Evolutionary conservation across 2,113 vertebrate genomes (phyloP), one percentile per base, ranked within the genome.

Genomic region (Pterophyllum scalare): DNA sequence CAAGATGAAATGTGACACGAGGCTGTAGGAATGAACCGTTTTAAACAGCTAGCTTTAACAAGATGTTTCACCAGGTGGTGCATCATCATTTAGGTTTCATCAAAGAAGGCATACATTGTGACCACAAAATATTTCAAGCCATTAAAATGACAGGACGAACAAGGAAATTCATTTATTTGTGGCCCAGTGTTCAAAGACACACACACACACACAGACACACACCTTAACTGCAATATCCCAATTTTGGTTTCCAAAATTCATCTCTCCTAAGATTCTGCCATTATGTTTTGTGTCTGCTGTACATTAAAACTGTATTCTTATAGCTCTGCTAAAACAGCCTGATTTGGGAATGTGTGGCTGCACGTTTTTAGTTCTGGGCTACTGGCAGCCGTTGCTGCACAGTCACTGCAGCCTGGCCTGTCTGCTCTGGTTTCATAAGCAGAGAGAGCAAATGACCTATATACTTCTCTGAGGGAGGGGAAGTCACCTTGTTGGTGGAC

Each of bases 401-500:
- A 88, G 93, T 94, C 90, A 94, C 89, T 94, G 93, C 91, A 89
- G 92, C 84, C 86, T 54, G 87, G 81, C 86, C 89, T 89, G 88
- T 93, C 92, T 89, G 91, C 92, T 94, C 90, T 86, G 91, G 90
- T 95, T 94, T 94, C 91, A 94, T 94, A 94, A 94, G 91, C 90
- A 80, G 82, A 84, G 85, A 88, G 92, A 83, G 91, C 60, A 87
- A 88, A 81, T 95, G 94, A 95, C 94, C 94, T 94, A 95, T 90
- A 95, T 95, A 92, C 84, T 90, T 85, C 91, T 92, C 91, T 10
- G 82, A 92, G 94, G 94, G 93, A 92, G 92, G 92, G 93, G 92
- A 94, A 94, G 94, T 95, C 94, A 95, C 94, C 94, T 94, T 94
- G 94, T 88, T 91, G 91, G 84, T 87, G 61, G 87, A 93, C 90